Base-by-base conservation (phyloP, 2,797 vertebrate species). In the Pseudochromis fuscus region DNA sequence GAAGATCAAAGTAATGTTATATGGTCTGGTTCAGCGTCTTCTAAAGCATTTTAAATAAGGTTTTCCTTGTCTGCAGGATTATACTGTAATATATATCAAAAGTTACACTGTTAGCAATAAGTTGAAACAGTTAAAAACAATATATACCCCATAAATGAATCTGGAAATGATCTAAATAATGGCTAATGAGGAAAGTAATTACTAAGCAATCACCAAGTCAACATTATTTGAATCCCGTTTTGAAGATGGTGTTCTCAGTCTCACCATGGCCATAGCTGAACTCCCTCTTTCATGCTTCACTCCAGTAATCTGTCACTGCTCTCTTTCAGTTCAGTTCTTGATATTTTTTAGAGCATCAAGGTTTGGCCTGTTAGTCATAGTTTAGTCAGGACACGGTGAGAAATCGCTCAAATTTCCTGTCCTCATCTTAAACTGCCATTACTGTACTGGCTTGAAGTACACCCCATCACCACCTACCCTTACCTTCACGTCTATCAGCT, bases 401-500 rank as follows among this genome's bases (percentile, higher is more conserved):
- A 72, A 65, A 83, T 66, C 49, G 52, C 56, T 79, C 16, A 84
- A 45, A 87, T 77, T 38, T 63, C 49, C 50, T 38, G 48, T 44
- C 30, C 67, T 75, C 79, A 74, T 71, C 79, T 83, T 76, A 74
- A 83, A 77, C 72, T 79, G 51, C 61, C 75, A 58, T 82, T 69
- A 84, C 49, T 82, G 74, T 83, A 61, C 58, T 45, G 53, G 18
- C 68, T 77, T 61, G 35, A 83, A 70, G 53, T 46, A 59, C 60
- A 72, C 48, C 35, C 37, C 69, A 30, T 83, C 74, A 55, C 63
- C 53, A 48, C 61, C 63, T 57, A 61, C 67, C 55, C 75, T 46
- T 81, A 73, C 81, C 86, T 83, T 52, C 51, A 63, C 64, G 83
- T 84, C 81, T 88, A 81, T 93, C 91, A 92, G 83, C 85, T 77